Evolutionary conservation across 1,140 invertebrate species (phyloP).

Genomic region (Sycobia sp.): DNA sequence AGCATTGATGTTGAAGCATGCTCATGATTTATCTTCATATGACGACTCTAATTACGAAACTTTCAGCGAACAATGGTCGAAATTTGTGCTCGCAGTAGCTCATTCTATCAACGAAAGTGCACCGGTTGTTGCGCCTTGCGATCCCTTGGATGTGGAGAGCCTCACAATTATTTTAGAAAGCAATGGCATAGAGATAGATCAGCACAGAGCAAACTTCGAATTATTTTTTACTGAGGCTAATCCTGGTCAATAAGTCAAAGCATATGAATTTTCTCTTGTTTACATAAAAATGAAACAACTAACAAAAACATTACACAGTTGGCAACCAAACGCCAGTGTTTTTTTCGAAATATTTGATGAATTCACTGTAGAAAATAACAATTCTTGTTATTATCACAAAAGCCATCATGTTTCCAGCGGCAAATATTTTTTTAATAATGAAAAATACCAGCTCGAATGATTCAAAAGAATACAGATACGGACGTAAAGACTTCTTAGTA

Average conservation of each 20-base stretch:
- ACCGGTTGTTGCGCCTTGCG: constrained; percentile 50
- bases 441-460: too few relatives aligned
- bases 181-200: constrained; percentile 46
- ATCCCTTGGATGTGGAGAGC: constrained; percentile 50
- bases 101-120: constrained; percentile 44
- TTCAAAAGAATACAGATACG: too few relatives aligned
- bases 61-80: constrained; percentile 51
- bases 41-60: constrained; percentile 26
- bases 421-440: too few relatives aligned
- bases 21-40: constrained; percentile 46
- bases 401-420: too few relatives aligned
- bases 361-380: too few relatives aligned
- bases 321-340: neutral
- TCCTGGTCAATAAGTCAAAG: constrained; percentile 46
- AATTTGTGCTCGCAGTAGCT: constrained; percentile 48
- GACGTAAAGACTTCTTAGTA: too few relatives aligned
- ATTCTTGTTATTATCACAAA: too few relatives aligned
- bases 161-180: constrained; percentile 52
- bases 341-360: constrained; percentile 4
- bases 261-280: constrained; percentile 10
- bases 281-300: neutral
- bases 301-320: neutral
- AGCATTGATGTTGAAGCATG: constrained; percentile 53
- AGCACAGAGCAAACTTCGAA: constrained; percentile 50
- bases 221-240: constrained; percentile 54